These are phyloP conservation scores for Bagarius yarrelli DNA, from an alignment of 2,113 vertebrate genomes.

Conservation along the genomic window DNA sequence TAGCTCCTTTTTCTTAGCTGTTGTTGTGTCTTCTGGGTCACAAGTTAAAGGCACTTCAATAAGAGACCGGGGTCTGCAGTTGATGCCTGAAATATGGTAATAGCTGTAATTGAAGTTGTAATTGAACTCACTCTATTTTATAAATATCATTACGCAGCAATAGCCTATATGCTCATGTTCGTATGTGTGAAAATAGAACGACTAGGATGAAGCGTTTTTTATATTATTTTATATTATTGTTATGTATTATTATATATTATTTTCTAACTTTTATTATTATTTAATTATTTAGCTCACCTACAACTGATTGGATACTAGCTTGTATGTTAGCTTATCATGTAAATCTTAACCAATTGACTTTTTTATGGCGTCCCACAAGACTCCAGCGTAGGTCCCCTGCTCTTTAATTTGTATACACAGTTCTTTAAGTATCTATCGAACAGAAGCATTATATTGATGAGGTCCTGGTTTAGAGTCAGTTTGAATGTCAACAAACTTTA, in stretches of 20 bases:
- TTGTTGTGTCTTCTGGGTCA: slow-evolving; percentile 11
- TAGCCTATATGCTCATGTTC: too few relatives aligned
- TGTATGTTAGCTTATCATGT: neutral
- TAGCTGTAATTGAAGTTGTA: too few relatives aligned
- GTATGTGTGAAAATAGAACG: too few relatives aligned
- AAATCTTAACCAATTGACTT: neutral
- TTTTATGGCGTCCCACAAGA: neutral
- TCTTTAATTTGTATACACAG: neutral
- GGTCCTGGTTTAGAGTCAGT: neutral
- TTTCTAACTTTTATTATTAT: too few relatives aligned
- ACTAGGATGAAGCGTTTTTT: too few relatives aligned
- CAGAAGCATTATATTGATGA: neutral
- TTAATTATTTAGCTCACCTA: neutral
- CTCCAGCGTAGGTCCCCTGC: neutral
- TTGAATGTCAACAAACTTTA: neutral
- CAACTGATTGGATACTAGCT: neutral
- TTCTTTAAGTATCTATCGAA: neutral
- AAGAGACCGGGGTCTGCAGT: neutral
- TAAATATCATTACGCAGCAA: too few relatives aligned
- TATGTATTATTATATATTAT: too few relatives aligned
- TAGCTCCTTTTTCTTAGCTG: slow-evolving; percentile 49
- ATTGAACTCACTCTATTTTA: too few relatives aligned
- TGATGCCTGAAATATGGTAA: too few relatives aligned
- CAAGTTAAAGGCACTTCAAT: slow-evolving; percentile 1
- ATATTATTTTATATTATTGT: too few relatives aligned